Evolutionary conservation across 1,140 invertebrate genomes (phyloP).

Genomic region (Pachypsylla venusta): DNA sequence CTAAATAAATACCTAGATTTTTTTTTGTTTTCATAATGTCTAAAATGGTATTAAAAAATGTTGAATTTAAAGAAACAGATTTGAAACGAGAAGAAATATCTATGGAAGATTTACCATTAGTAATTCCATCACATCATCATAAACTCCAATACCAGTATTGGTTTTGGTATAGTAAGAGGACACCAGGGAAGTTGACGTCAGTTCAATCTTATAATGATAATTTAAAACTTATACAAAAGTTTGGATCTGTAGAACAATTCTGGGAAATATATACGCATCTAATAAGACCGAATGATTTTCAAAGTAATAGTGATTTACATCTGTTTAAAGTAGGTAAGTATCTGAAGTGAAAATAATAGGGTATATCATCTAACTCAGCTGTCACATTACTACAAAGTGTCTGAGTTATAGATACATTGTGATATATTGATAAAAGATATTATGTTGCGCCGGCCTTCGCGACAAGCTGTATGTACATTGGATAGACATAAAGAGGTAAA

Average conservation of each 20-base stretch:
- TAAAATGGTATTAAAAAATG: constrained; percentile 4
- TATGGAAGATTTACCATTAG: constrained; percentile 34
- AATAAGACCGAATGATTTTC: constrained; percentile 70
- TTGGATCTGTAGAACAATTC: constrained; percentile 89
- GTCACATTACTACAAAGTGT: too few species aligned
- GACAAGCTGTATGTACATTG: too few species aligned
- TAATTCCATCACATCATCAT: constrained; percentile 61
- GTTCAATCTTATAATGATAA: constrained; percentile 55
- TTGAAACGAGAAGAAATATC: neutral
- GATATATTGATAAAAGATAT: too few species aligned
- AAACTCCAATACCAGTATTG: constrained; percentile 78
- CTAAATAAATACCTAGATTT: too few species aligned
- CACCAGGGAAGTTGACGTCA: constrained; percentile 46
- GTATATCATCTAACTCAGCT: too few species aligned
- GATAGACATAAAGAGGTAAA: too few species aligned
- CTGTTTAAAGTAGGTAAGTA: constrained; percentile 69
- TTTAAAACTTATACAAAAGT: constrained; percentile 59
- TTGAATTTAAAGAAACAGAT: constrained; percentile 5
- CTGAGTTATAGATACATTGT: too few species aligned
- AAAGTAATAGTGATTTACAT: constrained; percentile 86
- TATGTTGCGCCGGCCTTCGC: too few species aligned
- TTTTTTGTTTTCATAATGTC: neutral
- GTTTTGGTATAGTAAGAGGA: constrained; percentile 72
- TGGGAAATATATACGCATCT: constrained; percentile 90
- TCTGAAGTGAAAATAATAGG: neutral